Percentiles rank a stretch among this genome's conserved stretches.
phyloP scores from a whole-genome alignment of 2,113 vertebrate genomes.

The Hippocampus guttulatus region DNA sequence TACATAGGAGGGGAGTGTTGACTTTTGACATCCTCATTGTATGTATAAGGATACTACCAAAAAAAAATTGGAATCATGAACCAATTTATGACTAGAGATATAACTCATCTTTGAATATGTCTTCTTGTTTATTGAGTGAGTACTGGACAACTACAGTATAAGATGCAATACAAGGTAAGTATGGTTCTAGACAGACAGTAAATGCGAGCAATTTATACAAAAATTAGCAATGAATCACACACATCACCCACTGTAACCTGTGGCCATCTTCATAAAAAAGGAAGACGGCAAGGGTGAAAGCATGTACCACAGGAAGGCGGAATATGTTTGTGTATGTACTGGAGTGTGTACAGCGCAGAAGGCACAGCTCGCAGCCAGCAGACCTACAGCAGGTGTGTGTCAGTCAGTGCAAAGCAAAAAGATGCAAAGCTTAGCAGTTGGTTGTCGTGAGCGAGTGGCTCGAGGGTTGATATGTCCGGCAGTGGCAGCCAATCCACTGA shows the following conservation, averaged over 20 bases:
- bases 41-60: not conserved
- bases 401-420: conserved; percentile 11
- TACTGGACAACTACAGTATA: not conserved
- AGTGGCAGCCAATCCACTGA: conserved; percentile 68
- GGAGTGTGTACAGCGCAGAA: conserved; percentile 40
- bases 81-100: not conserved
- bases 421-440: conserved; percentile 38
- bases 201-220: not conserved
- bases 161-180: not conserved
- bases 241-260: conserved; percentile 2
- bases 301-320: conserved; percentile 40
- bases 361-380: conserved; percentile 53
- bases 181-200: not conserved
- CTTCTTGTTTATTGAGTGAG: not conserved
- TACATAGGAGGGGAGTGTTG: not conserved
- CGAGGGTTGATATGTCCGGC: conserved; percentile 41
- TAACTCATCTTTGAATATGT: not conserved
- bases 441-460: conserved; percentile 49
- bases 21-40: not conserved
- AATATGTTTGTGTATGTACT: conserved; percentile 8
- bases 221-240: conserved; percentile 15
- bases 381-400: conserved; percentile 13
- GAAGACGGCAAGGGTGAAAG: conserved; percentile 19
- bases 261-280: conserved; percentile 16
- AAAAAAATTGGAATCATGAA: not conserved